Evolutionary conservation across 92 coral and sea anemone genomes (phyloP), one percentile per base, ranked within the genome.

Genomic region (Metridium senile): DNA sequence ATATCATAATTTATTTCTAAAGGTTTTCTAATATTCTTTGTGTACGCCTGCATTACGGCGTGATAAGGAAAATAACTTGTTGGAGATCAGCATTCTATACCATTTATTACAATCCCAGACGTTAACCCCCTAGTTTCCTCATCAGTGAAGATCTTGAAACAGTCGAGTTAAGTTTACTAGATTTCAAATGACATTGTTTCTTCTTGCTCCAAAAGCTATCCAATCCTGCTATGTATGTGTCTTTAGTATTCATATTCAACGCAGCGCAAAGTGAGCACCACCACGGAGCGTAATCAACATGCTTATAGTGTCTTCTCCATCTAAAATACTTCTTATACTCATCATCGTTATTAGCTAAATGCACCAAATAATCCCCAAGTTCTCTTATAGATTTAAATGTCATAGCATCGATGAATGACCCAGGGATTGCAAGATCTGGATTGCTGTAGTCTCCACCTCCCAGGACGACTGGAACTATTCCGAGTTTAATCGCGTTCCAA

Each of bases 381-480:
- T 75, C 74, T 34, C 76, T 45, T 0, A 59, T 66, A 0, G 78
- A 46, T 49, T 43, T 45, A 58, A 68, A 83, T 13, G 70, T 57
- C 62, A 68, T 10, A 18, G 66, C 87, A 22, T 83, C 71, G 19
- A 83, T 83, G 66, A 47, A 83, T 13, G 83, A 83, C 1, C 87
- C 87, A 23, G 87, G 83, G 27, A 83, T 83, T 9, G 87, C 87
- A 17, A 83, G 31, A 1, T 34, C 76, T 21, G 83, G 70, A 35
- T 62, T 72, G 56, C 43, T 58, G 61, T 83, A 83, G 30, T 76
- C 61, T 6, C 78, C 82, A 9, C 87, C 87, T 0, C 87, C 87
- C 23, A 83, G 57, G 1, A 84, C 88, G 16, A 84, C 75, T 23
- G 88, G 84, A 1, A 84, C 88, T 3, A 84, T 26, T 7, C 88